Evolutionary conservation across 2,888 invertebrate species (phyloP).

Genomic region (Polylopha cassiicola): DNA sequence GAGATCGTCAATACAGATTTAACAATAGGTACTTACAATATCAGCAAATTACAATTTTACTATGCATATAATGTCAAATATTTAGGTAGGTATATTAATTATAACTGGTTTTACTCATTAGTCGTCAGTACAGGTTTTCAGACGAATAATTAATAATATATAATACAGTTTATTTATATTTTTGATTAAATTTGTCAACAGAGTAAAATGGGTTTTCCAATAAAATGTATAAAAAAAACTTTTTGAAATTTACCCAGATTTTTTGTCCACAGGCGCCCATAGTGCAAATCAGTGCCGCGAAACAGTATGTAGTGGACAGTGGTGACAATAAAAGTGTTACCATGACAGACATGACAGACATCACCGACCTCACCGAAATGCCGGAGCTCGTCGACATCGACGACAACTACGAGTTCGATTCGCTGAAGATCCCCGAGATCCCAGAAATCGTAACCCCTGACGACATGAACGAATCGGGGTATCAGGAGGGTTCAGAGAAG

Average conservation of each 20-base stretch:
- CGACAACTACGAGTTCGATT: conserved; percentile 59
- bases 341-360: conserved; percentile 17
- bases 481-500: conserved; percentile 67
- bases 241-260: conserved; percentile 24
- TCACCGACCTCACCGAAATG: conserved; percentile 39
- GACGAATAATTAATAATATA: too few species aligned
- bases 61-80: too few species aligned
- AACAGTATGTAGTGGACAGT: conserved; percentile 67
- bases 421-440: conserved; percentile 65
- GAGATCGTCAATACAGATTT: too few species aligned
- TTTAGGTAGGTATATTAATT: too few species aligned
- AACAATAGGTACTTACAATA: too few species aligned
- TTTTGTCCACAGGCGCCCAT: conserved; percentile 57
- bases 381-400: conserved; percentile 57
- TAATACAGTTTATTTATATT: too few species aligned
- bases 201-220: too few species aligned
- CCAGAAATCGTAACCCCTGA: conserved; percentile 69
- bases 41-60: too few species aligned
- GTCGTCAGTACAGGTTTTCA: too few species aligned
- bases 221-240: too few species aligned
- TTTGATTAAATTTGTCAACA: too few species aligned
- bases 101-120: too few species aligned
- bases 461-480: conserved; percentile 70
- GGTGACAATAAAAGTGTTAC: conserved; percentile 14
- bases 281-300: conserved; percentile 46